Base-by-base conservation (phyloP, 2,888 invertebrate genomes). In the Tribolium freemani region DNA sequence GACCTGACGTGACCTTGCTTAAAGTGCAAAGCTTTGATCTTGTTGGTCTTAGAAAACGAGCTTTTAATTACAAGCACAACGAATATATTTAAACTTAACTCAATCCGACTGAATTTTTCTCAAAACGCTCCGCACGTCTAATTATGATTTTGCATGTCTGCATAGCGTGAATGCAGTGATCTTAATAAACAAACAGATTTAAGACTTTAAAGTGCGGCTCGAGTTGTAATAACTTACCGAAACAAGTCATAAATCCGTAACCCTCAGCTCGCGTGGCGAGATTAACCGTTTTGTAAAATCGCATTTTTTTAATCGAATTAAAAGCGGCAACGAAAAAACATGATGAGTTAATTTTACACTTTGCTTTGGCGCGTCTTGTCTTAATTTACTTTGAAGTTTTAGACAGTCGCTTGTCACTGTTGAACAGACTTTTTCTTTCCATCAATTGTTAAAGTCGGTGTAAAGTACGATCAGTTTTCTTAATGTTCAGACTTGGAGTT, bases 381-480 rank as follows among this genome's bases (percentile, higher is more conserved):
- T 58, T 58, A 58, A 58, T 58, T 44, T 58, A 58, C 58, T 58
- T 31, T 44, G 13, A 61, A 61, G 48, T 61, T 61, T 48, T 30
- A 44, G 21, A 45, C 21, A 63, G 48, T 48, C 48, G 48, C 6
- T 30, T 26, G 60, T 60, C 58, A 13, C 58, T 44, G 44, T 44
- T 58, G 20, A n/a, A 16, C 16, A 9, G 20, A 48, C 30, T 48
- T 48, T 48, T 61, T 61, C 48, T 21, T 11, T 21, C 20, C 45
- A 61, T 48, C 48, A 61, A 61, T 61, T 61, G 60, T 61, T 61
- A 61, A 61, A 60, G 60, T 16, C 50, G 60, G 46, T 61, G 10
- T 10, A 48, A 61, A 61, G 60, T 61, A 11, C 60, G 46, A 61
- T 61, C 60, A 48, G 60, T 61, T 61, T 61, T 61, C 60, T 48